A percentile compares a stretch with the other conserved stretches of the same genome.
Evolutionary conservation across 2,888 invertebrate species (phyloP).

Genomic region (Emesis furor): DNA sequence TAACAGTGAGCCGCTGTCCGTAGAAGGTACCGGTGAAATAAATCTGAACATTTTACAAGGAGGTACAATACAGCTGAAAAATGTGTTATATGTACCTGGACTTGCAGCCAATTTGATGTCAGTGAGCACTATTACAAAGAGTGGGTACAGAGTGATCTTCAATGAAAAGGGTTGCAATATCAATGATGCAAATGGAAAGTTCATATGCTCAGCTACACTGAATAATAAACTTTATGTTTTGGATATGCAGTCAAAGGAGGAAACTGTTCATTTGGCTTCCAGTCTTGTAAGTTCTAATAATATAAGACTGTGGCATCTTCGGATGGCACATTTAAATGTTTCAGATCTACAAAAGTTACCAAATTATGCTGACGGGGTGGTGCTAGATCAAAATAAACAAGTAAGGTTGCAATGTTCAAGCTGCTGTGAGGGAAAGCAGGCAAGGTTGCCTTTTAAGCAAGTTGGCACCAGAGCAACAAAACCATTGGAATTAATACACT

Average conservation of each 20-base stretch:
- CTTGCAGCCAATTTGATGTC: conserved; percentile 71
- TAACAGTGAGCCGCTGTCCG: conserved; percentile 59
- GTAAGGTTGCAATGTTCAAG: too few species aligned
- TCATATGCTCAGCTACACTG: not conserved
- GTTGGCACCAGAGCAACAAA: too few species aligned
- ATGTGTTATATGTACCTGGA: conserved; percentile 73
- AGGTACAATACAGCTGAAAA: conserved; percentile 63
- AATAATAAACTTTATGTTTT: not conserved
- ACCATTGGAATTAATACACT: too few species aligned
- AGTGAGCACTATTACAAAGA: conserved; percentile 67
- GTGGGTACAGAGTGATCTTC: conserved; percentile 62
- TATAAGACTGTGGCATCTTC: conserved; percentile 31
- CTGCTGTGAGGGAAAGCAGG: too few species aligned
- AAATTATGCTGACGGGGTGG: conserved; percentile 38
- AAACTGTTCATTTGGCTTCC: too few species aligned
- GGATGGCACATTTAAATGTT: conserved; percentile 35
- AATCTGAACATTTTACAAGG: conserved; percentile 36
- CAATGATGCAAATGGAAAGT: not conserved
- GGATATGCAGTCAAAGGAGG: not conserved
- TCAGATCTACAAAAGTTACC: conserved; percentile 23
- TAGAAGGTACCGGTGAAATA: conserved; percentile 46
- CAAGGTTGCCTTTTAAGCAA: too few species aligned
- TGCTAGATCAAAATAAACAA: conserved; percentile 61
- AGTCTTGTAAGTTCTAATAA: too few species aligned
- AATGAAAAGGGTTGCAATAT: conserved; percentile 42